phyloP scores from a whole-genome alignment of 2,113 vertebrate genomes.

The Phocoena phocoena region DNA sequence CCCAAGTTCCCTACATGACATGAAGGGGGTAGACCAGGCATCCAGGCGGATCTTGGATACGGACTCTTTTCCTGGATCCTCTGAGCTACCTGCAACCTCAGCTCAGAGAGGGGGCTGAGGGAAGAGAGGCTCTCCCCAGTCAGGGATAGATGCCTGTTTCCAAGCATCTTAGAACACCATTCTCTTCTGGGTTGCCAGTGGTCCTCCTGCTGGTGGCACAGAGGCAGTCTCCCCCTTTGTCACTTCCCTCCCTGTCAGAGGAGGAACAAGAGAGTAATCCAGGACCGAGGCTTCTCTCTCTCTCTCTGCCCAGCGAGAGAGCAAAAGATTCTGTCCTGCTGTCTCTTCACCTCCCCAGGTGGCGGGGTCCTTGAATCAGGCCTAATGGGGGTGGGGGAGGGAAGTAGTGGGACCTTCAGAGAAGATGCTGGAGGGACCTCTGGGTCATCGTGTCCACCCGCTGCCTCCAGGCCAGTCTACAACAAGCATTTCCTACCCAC shows the following conservation, averaged over 20 bases:
- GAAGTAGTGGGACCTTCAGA: neutral
- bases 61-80: neutral
- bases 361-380: neutral
- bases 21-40: neutral
- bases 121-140: neutral
- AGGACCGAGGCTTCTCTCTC: neutral
- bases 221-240: neutral
- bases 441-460: neutral
- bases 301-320: neutral
- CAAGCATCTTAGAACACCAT: neutral
- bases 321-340: neutral
- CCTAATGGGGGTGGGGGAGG: neutral
- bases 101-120: neutral
- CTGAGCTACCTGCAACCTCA: neutral
- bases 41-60: neutral
- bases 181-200: neutral
- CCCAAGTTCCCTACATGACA: accelerated
- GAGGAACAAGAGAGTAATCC: neutral
- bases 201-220: neutral
- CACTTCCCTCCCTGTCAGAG: neutral
- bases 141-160: neutral
- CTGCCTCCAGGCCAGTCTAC: neutral
- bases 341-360: neutral
- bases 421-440: neutral
- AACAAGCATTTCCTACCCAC: neutral